Conservation (phyloP, 2,113 vertebrate species). For the Pygoscelis antarcticus region DNA sequence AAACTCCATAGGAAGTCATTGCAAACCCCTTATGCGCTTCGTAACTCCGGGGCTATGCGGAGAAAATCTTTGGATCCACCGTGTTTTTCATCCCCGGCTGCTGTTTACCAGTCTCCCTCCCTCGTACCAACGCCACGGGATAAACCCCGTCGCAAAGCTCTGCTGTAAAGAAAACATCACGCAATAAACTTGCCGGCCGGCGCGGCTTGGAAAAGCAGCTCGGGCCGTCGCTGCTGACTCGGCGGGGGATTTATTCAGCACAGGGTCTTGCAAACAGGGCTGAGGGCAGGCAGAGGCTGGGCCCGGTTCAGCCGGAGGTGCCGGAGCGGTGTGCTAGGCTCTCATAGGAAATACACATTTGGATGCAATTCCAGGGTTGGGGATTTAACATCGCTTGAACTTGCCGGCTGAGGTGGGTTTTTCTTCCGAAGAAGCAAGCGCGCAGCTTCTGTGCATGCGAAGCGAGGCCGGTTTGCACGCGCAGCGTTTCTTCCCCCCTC, state of each 20-base stretch:
- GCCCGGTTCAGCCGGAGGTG: neutral
- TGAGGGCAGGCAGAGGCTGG: neutral
- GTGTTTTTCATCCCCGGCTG: neutral
- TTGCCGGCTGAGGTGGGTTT: neutral
- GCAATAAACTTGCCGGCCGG: neutral
- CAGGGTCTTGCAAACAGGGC: neutral
- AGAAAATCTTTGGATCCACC: accelerated
- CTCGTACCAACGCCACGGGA: neutral
- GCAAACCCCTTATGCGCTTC: accelerated
- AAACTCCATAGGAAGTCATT: neutral
- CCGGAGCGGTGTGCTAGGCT: neutral
- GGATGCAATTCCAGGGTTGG: neutral
- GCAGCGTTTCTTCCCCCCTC: neutral
- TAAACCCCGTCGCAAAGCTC: neutral
- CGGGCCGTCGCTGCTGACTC: neutral
- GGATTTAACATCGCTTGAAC: neutral
- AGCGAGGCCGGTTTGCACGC: neutral
- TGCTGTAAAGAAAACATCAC: neutral
- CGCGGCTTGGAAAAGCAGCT: neutral
- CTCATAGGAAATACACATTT: accelerated
- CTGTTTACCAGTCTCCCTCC: neutral
- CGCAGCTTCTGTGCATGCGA: accelerated
- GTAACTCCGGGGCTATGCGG: accelerated
- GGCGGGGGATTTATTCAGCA: neutral
- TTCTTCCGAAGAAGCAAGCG: neutral